phyloP scores from a whole-genome alignment of 1,140 invertebrate species.

The Probaryconus sp. region DNA sequence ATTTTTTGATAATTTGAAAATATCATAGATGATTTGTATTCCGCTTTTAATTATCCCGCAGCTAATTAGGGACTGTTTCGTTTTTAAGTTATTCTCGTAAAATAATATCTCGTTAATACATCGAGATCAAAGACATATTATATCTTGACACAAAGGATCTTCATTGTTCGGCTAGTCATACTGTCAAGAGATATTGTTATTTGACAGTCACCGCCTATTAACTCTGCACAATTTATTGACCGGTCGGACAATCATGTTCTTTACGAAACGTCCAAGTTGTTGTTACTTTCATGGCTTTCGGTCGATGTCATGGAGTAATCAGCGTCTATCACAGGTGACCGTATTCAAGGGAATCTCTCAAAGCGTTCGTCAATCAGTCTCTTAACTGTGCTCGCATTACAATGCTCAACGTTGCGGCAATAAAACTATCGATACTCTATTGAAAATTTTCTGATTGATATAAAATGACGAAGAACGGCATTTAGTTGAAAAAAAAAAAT shows the following conservation, averaged over 20 bases:
- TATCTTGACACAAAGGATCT: conserved; percentile 9
- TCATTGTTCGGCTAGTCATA: conserved; percentile 27
- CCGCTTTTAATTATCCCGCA: no score
- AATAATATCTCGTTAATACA: conserved; percentile 11
- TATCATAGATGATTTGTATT: no score
- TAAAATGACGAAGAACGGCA: no score
- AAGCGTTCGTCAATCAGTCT: conserved; percentile 54
- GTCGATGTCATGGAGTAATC: conserved; percentile 58
- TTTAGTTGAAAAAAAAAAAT: no score
- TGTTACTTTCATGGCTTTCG: conserved; percentile 37
- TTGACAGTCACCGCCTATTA: conserved; percentile 61
- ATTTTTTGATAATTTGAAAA: no score
- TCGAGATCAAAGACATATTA: not conserved
- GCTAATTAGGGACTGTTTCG: no score
- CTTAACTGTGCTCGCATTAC: conserved; percentile 10
- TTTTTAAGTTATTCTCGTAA: conserved; percentile 5
- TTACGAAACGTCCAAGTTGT: conserved; percentile 56
- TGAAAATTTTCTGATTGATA: no score
- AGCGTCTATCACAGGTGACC: conserved; percentile 56
- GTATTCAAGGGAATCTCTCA: conserved; percentile 30
- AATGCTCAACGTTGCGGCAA: conserved; percentile 15
- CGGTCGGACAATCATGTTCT: conserved; percentile 53
- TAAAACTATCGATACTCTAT: no score
- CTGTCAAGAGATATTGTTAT: conserved; percentile 32
- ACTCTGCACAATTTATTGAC: conserved; percentile 66